Evolutionary conservation across 2,113 vertebrate species (phyloP), one percentile per base, ranked within the genome.

Genomic region (Catharus minimus): DNA sequence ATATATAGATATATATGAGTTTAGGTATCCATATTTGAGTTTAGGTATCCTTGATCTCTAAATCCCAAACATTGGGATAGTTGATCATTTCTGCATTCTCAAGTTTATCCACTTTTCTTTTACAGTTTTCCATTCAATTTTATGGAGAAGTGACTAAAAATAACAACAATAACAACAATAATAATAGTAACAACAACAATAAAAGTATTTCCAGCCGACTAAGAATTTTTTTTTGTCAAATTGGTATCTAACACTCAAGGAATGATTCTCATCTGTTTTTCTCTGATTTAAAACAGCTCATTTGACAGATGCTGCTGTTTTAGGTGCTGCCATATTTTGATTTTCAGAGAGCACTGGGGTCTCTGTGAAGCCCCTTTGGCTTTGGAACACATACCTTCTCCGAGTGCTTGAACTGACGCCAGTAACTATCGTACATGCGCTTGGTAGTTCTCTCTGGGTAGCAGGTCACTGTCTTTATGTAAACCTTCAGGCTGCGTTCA

Each of bases 401-500:
- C 5, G 98, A 98, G 97, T 98, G 98, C 90, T 98, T 98, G 97
- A 98, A 98, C 95, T 98, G 98, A 23, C 97, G 97, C 98, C 98
- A 98, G 92, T 98, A 98, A 69, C 98, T 97, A 21, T 98, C 98
- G 21, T 98, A 98, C 98, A 98, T 98, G 96, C 98, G 98, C 77
- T 98, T 98, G 57, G 98, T 98, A 52, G 98, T 98, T 93, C 98
- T 97, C 95, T 98, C 98, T 11, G 98, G 98, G 89, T 98, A 98
- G 97, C 98, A 98, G 94, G 98, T 98, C 95, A 98, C 98, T n/a
- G 98, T 98, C 97, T 98, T 98, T 96, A 98, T 98, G 97, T 98
- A 98, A 97, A 98, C 98, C 96, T 98, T 98, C 96, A 98, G 96
- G 96, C 98, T 98, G 91, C 98, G 97, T 97, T 98, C 98, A 96